Evolutionary conservation across 2,113 vertebrate species (phyloP).

Genomic region (Bubalus kerabau): DNA sequence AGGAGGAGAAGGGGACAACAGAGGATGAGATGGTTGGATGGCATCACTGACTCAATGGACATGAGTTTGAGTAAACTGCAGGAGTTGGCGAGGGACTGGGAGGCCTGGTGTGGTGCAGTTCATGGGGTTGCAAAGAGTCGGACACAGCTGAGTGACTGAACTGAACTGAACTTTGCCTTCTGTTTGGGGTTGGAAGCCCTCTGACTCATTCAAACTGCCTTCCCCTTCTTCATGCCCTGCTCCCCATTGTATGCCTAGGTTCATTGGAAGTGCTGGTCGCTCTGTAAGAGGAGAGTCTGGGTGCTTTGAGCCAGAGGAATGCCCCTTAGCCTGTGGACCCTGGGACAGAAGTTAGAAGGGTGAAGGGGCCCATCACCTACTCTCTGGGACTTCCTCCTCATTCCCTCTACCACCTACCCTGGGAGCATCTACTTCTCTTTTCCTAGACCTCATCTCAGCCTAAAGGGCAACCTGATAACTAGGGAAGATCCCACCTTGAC

Average conservation of each 20-base stretch:
- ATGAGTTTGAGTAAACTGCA: neutral
- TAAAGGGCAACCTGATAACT: neutral
- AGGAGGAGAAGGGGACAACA: neutral
- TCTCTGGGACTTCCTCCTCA: neutral
- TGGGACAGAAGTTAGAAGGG: neutral
- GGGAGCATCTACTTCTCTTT: constrained; percentile 21
- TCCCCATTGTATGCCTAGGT: neutral
- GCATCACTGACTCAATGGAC: neutral
- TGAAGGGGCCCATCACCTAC: neutral
- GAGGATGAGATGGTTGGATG: neutral
- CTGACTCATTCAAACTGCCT: neutral
- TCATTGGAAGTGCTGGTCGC: neutral
- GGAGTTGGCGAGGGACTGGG: neutral
- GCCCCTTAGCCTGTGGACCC: neutral
- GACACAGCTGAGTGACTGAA: neutral
- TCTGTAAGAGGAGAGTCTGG: neutral
- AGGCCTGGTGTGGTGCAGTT: neutral
- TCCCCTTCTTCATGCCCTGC: neutral
- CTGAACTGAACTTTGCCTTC: neutral
- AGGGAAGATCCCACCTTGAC: neutral
- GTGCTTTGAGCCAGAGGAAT: neutral
- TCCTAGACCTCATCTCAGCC: neutral
- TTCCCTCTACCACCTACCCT: neutral
- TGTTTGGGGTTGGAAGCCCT: neutral
- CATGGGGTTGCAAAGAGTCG: neutral